These are phyloP conservation scores for Urocynchramus pylzowi DNA, from an alignment of 2,113 vertebrate species.

Conservation along the genomic window DNA sequence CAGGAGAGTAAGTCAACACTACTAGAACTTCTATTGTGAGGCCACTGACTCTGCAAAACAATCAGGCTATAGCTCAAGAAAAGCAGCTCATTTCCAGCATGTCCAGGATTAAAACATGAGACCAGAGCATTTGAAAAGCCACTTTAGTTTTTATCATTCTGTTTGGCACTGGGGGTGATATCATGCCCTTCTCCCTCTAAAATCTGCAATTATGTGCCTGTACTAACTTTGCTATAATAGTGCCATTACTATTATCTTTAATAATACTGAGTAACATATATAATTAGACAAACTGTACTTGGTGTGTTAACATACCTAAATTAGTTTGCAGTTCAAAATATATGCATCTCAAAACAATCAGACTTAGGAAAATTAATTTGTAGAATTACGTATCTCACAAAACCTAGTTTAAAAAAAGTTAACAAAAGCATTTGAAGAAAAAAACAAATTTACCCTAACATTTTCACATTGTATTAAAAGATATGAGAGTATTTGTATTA, in stretches of 20 bases:
- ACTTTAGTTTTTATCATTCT: not conserved
- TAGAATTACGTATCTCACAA: not conserved
- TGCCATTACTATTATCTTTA: not conserved
- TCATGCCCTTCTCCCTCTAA: not conserved
- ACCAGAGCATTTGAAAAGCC: not conserved
- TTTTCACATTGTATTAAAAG: not conserved
- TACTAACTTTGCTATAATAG: not conserved
- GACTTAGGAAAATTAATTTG: not conserved
- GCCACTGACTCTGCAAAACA: not conserved
- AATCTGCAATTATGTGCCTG: not conserved
- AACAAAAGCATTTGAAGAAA: not conserved
- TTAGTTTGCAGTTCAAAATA: not conserved
- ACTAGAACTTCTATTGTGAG: not conserved
- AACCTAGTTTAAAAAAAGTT: not conserved
- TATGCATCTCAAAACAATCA: not conserved
- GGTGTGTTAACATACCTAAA: not conserved
- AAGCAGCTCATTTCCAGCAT: not conserved
- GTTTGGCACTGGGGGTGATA: not conserved
- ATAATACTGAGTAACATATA: not conserved
- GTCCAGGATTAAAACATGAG: not conserved
- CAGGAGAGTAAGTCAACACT: not conserved
- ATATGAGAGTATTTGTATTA: not conserved
- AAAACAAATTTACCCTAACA: not conserved
- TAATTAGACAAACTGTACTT: not conserved
- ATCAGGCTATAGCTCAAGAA: not conserved